Conservation (phyloP, 2,888 invertebrate genomes). For the Campoplex nolae region DNA sequence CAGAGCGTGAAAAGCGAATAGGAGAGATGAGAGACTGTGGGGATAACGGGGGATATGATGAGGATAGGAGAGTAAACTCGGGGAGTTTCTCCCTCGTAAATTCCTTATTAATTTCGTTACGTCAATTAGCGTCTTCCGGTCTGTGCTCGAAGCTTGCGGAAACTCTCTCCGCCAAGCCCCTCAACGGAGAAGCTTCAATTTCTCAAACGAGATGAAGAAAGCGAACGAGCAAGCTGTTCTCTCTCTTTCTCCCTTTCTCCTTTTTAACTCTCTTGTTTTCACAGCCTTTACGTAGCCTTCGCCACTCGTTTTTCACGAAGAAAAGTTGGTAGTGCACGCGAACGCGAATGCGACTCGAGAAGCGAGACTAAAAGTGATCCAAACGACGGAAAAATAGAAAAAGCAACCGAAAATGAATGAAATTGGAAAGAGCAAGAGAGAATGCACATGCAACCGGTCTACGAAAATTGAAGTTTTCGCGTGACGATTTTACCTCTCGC, state of each 20-base stretch:
- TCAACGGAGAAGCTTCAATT: constrained; percentile 57
- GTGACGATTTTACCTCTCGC: constrained; percentile 64
- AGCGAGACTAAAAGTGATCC: constrained; percentile 42
- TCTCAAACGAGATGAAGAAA: constrained; percentile 42
- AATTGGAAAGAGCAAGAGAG: constrained; percentile 11
- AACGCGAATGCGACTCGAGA: constrained; percentile 54
- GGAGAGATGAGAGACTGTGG: constrained; percentile 23
- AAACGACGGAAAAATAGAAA: background rate
- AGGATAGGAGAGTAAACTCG: constrained; percentile 40
- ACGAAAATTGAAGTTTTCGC: constrained; percentile 64
- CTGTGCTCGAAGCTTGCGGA: constrained; percentile 62
- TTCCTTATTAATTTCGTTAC: constrained; percentile 69
- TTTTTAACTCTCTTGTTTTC: constrained; percentile 58
- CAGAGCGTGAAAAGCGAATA: constrained; percentile 52
- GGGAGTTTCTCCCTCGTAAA: constrained; percentile 64
- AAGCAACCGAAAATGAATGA: background rate
- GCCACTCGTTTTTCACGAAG: constrained; percentile 37
- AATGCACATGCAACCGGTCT: constrained; percentile 33
- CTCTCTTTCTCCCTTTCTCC: constrained; percentile 70
- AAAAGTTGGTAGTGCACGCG: constrained; percentile 48
- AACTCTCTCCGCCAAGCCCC: constrained; percentile 59
- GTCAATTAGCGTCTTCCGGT: constrained; percentile 68
- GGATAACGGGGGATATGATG: background rate
- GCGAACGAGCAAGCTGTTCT: constrained; percentile 27
- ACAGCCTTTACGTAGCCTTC: constrained; percentile 3